Evolutionary conservation across 2,113 vertebrate genomes (phyloP), one percentile per base, ranked within the genome.

Genomic region (Castor canadensis): DNA sequence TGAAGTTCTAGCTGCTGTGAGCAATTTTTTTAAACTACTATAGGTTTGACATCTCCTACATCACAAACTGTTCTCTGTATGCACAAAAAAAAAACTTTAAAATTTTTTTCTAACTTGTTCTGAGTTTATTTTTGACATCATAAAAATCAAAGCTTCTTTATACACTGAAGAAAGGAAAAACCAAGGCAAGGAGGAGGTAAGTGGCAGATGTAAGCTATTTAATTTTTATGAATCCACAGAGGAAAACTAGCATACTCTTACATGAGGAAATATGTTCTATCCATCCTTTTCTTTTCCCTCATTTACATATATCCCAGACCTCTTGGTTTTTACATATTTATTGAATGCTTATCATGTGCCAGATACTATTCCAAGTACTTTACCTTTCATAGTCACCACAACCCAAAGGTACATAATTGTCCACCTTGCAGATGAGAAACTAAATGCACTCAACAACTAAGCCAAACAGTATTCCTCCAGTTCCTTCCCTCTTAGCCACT

Each of bases 211-310:
- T 79, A 45, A 93, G 64, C 80, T 93, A 52, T 72, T 89, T 75
- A 85, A 79, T 90, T 75, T 89, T 92, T 80, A 69, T 69, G 35
- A 94, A 93, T 49, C 30, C 76, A n/a, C 15, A 93, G n/a, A 83
- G 45, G 30, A 62, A 64, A 95, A 56, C 52, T 54, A 28, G 26
- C 12, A 77, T 56, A 82, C 72, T 56, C 15, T 67, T 88, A 86
- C n/a, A 77, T 62, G 13, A 93, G n/a, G 60, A 60, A 93, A 66
- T 58, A n/a, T 26, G 17, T 56, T 17, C 5, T 71, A 62, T 64
- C 20, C 38, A 7, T 75, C 9, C 40, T 4, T 1, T 30, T 40
- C 38, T 80, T 38, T 58, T 62, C 13, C 10, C 82, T 72, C 22
- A 80, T 67, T 94, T 83, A 75, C 4, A 58, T 20, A 32, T 58